These are phyloP conservation scores for Syngnathus scovelli DNA, from an alignment of 2,113 vertebrate genomes.

Conservation along the genomic window DNA sequence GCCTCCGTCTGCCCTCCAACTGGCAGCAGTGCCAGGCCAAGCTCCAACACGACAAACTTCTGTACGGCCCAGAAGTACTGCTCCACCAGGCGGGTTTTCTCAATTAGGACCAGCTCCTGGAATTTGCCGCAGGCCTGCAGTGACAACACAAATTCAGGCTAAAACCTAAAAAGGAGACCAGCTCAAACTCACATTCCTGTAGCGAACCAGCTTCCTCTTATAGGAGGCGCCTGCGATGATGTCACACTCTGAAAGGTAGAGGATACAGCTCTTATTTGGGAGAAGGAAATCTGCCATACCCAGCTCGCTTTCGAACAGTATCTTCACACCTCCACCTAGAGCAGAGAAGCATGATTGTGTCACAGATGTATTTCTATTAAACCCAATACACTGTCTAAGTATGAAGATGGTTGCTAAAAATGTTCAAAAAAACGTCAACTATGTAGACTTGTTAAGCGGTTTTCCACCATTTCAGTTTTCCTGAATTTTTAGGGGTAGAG, in stretches of 20 bases:
- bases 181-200: conserved; percentile 80
- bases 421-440: neutral
- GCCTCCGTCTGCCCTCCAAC: conserved; percentile 79
- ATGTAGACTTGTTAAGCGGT: no score
- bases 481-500: no score
- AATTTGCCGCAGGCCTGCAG: conserved; percentile 70
- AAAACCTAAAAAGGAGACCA: neutral
- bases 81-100: conserved; percentile 78
- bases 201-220: conserved; percentile 81
- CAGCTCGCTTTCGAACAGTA: conserved; percentile 78
- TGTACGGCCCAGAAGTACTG: conserved; percentile 84
- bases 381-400: neutral
- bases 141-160: neutral
- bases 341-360: neutral
- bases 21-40: conserved; percentile 85
- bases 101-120: conserved; percentile 78
- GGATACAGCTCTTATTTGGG: conserved; percentile 76
- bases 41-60: conserved; percentile 83
- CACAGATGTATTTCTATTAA: neutral
- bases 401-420: neutral
- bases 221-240: conserved; percentile 79
- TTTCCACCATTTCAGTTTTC: no score
- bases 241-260: conserved; percentile 87
- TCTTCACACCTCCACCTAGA: conserved; percentile 74
- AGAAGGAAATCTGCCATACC: conserved; percentile 84